phyloP scores from a whole-genome alignment of 2,797 vertebrate genomes.

The Craterocephalus amniculus region DNA sequence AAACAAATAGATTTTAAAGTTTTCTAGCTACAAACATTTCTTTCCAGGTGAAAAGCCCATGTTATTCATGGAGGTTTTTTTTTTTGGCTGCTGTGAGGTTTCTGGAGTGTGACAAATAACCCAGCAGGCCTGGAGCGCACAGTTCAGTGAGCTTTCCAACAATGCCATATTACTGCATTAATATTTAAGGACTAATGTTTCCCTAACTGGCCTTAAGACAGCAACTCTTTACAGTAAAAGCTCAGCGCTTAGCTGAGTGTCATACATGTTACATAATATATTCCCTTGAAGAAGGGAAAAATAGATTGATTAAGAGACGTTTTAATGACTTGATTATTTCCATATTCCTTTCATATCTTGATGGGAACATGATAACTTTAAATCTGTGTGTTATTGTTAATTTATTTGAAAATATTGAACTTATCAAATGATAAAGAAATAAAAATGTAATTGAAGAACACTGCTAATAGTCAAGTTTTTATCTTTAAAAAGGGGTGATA shows the following conservation, averaged over 20 bases:
- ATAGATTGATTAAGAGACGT: background rate
- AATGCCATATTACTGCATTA: conserved; percentile 84
- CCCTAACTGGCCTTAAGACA: conserved; percentile 78
- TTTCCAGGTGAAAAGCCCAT: conserved; percentile 13
- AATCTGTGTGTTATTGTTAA: background rate
- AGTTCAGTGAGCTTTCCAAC: conserved; percentile 81
- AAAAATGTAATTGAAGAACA: background rate
- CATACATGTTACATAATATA: conserved; percentile 32
- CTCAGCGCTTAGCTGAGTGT: conserved; percentile 37
- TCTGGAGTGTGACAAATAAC: conserved; percentile 81
- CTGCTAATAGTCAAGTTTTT: background rate
- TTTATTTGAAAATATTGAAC: background rate
- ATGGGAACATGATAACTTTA: background rate
- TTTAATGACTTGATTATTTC: background rate
- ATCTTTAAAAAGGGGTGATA: background rate
- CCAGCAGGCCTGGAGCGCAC: conserved; percentile 74
- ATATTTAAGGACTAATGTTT: conserved; percentile 86
- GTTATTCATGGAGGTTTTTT: conserved; percentile 48
- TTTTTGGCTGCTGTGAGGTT: conserved; percentile 64
- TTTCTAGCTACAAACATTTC: conserved; percentile 20
- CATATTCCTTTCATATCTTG: background rate
- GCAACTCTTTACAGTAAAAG: conserved; percentile 54
- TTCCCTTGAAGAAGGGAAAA: conserved; percentile 11
- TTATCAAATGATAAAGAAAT: background rate
- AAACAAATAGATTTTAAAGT: conserved; percentile 6